Conservation (phyloP, 1,140 invertebrate species). For the Dolichoris vasculosae region DNA sequence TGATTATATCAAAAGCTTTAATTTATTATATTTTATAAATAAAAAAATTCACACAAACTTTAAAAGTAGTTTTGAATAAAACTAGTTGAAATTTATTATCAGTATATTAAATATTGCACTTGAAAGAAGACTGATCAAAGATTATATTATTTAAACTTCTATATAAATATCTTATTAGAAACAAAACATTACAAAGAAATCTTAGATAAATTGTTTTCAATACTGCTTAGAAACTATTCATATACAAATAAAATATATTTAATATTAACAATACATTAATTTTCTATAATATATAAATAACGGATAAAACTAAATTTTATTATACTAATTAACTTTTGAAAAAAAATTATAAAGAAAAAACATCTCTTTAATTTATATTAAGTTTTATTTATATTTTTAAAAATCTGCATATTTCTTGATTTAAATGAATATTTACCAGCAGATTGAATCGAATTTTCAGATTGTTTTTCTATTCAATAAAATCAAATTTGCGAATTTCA, state of each 20-base stretch:
- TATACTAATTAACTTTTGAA: not conserved
- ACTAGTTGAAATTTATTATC: not conserved
- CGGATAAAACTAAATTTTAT: not conserved
- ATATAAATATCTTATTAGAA: not conserved
- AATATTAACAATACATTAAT: not conserved
- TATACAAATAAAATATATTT: not conserved
- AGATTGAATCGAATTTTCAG: not conserved
- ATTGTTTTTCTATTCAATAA: not conserved
- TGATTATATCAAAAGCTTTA: too few relatives aligned
- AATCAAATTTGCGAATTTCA: not conserved
- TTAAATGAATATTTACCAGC: not conserved
- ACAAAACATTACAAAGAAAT: not conserved
- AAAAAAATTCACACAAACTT: too few relatives aligned
- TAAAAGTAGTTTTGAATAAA: not conserved
- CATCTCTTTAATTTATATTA: not conserved
- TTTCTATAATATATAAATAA: not conserved
- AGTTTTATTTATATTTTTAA: not conserved
- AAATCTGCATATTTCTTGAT: not conserved
- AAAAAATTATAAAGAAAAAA: not conserved
- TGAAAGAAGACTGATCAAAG: not conserved
- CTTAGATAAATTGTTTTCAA: not conserved
- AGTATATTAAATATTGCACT: constrained; percentile 5
- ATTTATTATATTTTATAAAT: too few relatives aligned
- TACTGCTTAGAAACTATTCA: not conserved
- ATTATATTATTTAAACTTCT: not conserved